These are phyloP conservation scores for Neoaliturus tenellus DNA, from an alignment of 2,888 invertebrate species.

Conservation along the genomic window DNA sequence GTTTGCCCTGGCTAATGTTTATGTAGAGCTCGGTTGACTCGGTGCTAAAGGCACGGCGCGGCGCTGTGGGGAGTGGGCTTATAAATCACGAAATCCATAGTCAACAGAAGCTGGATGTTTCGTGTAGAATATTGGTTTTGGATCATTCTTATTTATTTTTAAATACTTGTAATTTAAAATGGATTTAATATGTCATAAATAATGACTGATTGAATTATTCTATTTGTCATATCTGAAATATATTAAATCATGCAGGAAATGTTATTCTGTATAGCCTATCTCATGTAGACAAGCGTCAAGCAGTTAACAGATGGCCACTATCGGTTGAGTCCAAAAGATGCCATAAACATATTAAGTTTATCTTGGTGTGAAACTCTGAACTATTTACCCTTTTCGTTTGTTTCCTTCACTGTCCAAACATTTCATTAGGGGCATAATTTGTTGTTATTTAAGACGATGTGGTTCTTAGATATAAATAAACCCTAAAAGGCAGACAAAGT, in stretches of 20 bases:
- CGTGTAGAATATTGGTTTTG: background rate
- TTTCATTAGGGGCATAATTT: background rate
- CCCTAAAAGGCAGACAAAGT: conserved; percentile 14
- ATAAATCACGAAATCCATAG: conserved; percentile 14
- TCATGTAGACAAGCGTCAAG: too few species aligned
- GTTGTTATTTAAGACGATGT: background rate
- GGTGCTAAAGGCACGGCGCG: background rate
- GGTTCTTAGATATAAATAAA: background rate
- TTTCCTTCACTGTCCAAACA: background rate
- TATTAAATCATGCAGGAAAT: too few species aligned
- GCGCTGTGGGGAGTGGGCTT: background rate
- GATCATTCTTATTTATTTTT: background rate
- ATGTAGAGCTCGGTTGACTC: background rate
- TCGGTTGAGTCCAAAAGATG: too few species aligned
- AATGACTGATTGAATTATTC: too few species aligned
- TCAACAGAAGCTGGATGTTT: conserved; percentile 21
- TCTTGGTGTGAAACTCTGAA: too few species aligned
- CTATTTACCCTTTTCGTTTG: too few species aligned
- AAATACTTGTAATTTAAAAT: too few species aligned
- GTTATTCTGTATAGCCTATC: too few species aligned
- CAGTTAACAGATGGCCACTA: too few species aligned
- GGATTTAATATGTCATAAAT: too few species aligned
- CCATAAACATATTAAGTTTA: too few species aligned
- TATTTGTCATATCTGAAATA: too few species aligned
- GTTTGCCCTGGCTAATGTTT: background rate